These are phyloP conservation scores for Rhipidura dahli DNA, from an alignment of 2,113 vertebrate species.

Conservation along the genomic window DNA sequence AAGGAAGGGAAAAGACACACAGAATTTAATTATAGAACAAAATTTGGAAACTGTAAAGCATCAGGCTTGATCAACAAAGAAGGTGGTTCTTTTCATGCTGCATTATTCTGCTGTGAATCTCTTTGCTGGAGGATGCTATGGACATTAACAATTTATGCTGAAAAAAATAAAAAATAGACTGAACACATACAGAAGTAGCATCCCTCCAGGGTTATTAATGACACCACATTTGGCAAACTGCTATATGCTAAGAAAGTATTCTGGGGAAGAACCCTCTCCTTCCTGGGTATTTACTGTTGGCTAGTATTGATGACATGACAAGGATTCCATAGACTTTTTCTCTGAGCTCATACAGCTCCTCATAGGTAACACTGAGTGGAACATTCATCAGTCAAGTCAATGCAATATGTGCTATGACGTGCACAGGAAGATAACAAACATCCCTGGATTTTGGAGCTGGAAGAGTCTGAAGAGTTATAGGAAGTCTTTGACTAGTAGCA, in stretches of 20 bases:
- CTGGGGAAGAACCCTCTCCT: neutral
- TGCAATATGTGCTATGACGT: neutral
- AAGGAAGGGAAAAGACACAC: neutral
- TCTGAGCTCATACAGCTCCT: neutral
- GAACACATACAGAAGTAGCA: neutral
- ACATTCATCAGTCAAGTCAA: neutral
- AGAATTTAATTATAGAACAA: neutral
- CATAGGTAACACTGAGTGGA: neutral
- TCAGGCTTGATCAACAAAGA: neutral
- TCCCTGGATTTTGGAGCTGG: neutral
- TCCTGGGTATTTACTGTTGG: neutral
- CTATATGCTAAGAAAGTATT: neutral
- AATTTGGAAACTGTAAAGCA: neutral
- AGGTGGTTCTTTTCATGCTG: neutral
- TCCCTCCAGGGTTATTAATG: neutral
- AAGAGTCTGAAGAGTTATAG: neutral
- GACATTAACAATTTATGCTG: neutral
- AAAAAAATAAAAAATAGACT: neutral
- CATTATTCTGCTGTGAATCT: neutral
- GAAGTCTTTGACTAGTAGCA: neutral
- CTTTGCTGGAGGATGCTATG: neutral
- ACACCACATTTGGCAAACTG: neutral
- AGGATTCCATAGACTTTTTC: rapidly evolving
- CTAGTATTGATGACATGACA: neutral
- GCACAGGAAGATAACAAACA: neutral